Base-by-base conservation (phyloP, 2,888 invertebrate species). In the Aproaerema taeniolella region DNA sequence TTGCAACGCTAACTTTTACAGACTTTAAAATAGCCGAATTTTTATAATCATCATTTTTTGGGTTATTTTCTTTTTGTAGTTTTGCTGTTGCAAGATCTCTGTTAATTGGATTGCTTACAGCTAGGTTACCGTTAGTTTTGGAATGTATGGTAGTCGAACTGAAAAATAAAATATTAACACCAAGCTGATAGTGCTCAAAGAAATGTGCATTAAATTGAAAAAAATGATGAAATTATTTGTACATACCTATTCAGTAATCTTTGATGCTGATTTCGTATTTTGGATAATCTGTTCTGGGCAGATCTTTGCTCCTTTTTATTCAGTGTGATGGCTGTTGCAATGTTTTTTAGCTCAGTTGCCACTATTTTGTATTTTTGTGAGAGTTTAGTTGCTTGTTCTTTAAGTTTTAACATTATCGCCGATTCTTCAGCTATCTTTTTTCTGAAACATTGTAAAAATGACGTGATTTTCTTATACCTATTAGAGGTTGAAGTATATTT, bases 381-480 rank as follows among this genome's bases (percentile, higher is more conserved):
- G 39, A 87, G 53, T 46, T 79, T 80, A 17, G 55, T 71, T 2
- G 69, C 75, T 47, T 87, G 82, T 31, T 80, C 82, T 57, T 78
- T 82, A 15, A 87, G 52, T 43, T 72, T 71, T 26, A 87, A 61
- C 58, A 87, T 75, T 60, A 75, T 76, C 5, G 76, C 70, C 6
- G 83, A 82, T 49, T 85, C 85, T 38, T 79, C 75, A 3, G 83
- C 81, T 37, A 88, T 87, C 43, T 65, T 73, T 72, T 83, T 81
- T 53, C 87, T 87, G 62, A 12, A 66, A 26, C 10, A 30, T 29
- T 12, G 13, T 10, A 4, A 26, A 24, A 12, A 28, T 2, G 11
- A 36, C 10, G 20, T n/a, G n/a, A n/a, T 28, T 5, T 28, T 35
- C 30, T 39, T 20, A 24, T 20, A 20, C 20, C 7, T 20, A 6